Conservation (phyloP, 2,113 vertebrate species). For the Enhydra lutris region DNA sequence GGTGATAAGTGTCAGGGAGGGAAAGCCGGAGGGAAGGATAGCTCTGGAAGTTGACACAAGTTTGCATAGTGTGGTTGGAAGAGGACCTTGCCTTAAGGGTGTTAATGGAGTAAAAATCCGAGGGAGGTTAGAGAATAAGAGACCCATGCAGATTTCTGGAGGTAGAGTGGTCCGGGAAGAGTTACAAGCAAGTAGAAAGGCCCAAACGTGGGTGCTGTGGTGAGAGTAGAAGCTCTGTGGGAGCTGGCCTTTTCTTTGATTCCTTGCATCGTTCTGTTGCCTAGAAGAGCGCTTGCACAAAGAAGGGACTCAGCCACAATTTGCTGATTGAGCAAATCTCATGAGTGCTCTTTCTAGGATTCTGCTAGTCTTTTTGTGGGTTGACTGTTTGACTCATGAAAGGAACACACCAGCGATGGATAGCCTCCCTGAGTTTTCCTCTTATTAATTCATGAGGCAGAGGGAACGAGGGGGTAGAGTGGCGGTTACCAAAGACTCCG, state of each 20-base stretch:
- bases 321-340: background rate
- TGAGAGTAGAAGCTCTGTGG: background rate
- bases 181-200: background rate
- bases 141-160: background rate
- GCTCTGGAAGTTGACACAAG: background rate
- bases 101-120: background rate
- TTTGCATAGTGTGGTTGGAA: background rate
- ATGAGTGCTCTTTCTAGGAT: background rate
- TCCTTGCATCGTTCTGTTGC: background rate
- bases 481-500: background rate
- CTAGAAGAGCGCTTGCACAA: background rate
- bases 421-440: background rate
- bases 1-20: background rate
- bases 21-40: fast-evolving
- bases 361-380: background rate
- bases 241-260: background rate
- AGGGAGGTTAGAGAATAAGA: background rate
- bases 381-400: background rate
- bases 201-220: fast-evolving
- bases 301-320: background rate
- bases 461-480: background rate
- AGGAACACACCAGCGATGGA: background rate
- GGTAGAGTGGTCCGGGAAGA: background rate
- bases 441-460: background rate
- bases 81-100: background rate